Evolutionary conservation across 2,888 invertebrate species (phyloP), one percentile per base, ranked within the genome.

Genomic region (Netelia fuscicornis): DNA sequence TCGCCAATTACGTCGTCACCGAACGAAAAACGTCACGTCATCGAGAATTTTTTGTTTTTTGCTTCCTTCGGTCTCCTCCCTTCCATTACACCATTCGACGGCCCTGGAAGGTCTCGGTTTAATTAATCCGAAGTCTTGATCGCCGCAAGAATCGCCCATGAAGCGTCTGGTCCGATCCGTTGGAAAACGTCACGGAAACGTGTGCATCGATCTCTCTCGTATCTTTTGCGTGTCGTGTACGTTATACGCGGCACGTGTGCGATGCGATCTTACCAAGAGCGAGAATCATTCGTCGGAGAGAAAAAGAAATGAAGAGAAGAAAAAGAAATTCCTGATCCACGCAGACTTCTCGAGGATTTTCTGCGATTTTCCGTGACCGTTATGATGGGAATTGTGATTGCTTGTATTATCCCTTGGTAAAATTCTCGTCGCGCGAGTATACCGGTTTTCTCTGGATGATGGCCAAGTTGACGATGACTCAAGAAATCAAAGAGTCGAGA

Each of bases 81-180:
- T 72, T 56, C 62, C 54, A 42, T 68, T 62, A 17, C 20, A n/a
- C 48, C 52, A 48, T 10, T 20, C 60, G 62, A 80, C 62, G 62
- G 71, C 75, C 62, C 48, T 75, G 42, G 58, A 52, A 76, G 58
- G 77, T 58, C 23, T n/a, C 42, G 37, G 54, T 81, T 85, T 85
- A 85, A 85, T 85, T 85, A 81, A 70, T 81, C 70, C 77, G 81
- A 48, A 74, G 74, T 81, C 84, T 81, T 78, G 84, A 81, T 84
- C 75, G 78, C 74, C 67, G 44, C 52, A 52, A 81, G 81, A 81
- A 48, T 77, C 77, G 44, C 25, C 68, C 20, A 42, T 10, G 48
- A 54, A 20, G 64, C 30, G 23, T 17, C 62, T 68, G 2, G 71
- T 65, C 71, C 48, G 70, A 37, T n/a, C 64, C 52, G 37, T 65